phyloP scores from a whole-genome alignment of 1,140 invertebrate species.

The Ceratitis capitata region DNA sequence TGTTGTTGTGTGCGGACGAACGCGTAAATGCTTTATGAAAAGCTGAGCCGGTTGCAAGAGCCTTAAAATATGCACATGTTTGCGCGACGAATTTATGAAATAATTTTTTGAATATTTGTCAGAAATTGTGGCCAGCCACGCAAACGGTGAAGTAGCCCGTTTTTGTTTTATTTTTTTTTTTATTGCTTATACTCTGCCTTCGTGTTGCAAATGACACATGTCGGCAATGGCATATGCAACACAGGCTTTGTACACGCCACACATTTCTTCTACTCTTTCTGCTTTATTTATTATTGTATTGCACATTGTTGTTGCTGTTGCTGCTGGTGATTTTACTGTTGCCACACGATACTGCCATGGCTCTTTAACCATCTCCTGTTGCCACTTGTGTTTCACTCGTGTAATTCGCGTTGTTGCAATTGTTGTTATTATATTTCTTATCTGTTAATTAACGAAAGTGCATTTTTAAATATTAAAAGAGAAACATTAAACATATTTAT shows the following conservation, averaged over 20 bases:
- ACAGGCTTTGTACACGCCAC: too few relatives aligned
- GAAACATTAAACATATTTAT: conserved; percentile 3
- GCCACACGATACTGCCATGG: neutral
- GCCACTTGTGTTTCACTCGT: neutral
- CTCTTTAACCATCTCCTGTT: neutral
- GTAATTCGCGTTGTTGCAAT: neutral
- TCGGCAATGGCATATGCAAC: neutral
- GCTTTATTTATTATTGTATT: neutral
- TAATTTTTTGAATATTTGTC: conserved; percentile 30
- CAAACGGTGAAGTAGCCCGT: neutral
- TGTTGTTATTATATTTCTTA: conserved; percentile 30
- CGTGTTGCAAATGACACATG: neutral
- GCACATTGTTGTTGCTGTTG: neutral
- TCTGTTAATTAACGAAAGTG: conserved; percentile 29
- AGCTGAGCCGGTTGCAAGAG: neutral
- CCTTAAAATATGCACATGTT: conserved; percentile 34
- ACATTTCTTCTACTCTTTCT: neutral
- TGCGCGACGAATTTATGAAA: conserved; percentile 17
- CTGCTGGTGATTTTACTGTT: neutral
- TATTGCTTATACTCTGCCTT: neutral
- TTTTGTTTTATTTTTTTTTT: too few relatives aligned
- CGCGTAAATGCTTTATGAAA: conserved; percentile 1
- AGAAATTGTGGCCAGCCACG: neutral
- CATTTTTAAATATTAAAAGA: conserved; percentile 15
- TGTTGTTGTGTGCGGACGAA: too few relatives aligned